These are phyloP conservation scores for Apodemia zela DNA, from an alignment of 2,888 invertebrate species.

Conservation along the genomic window DNA sequence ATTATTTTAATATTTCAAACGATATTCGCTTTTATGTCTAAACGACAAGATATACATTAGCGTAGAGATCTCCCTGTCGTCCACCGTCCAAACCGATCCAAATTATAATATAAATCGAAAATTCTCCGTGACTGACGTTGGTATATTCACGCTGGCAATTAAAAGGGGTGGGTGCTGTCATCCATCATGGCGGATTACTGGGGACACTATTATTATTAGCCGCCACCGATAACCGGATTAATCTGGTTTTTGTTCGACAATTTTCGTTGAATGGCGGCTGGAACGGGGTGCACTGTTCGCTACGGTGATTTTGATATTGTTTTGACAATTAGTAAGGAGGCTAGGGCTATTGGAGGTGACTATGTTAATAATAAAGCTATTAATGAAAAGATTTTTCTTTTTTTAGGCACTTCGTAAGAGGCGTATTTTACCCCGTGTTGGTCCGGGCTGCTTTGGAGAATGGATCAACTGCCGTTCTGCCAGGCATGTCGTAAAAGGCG, in stretches of 20 bases:
- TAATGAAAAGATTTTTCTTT: no score
- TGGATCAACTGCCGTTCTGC: no score
- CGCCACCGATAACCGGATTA: conserved; percentile 65
- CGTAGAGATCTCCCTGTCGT: background rate
- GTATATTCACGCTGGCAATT: conserved; percentile 66
- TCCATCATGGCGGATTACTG: conserved; percentile 68
- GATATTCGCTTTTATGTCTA: background rate
- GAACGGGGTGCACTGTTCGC: conserved; percentile 28
- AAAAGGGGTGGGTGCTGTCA: conserved; percentile 71
- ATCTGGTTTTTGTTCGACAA: conserved; percentile 61
- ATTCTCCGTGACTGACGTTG: conserved; percentile 61
- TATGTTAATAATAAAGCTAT: background rate
- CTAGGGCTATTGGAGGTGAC: background rate
- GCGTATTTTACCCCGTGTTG: no score
- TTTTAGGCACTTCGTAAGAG: no score
- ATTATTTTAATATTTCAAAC: conserved; percentile 1
- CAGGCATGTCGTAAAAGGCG: no score
- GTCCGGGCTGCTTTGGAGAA: no score
- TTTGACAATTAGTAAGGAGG: background rate
- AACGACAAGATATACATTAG: background rate
- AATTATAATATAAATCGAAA: conserved; percentile 78
- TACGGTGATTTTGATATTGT: conserved; percentile 23
- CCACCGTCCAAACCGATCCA: conserved; percentile 50
- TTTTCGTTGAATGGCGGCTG: conserved; percentile 40
- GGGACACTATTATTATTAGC: conserved; percentile 73